Evolutionary conservation across 2,113 vertebrate genomes (phyloP).

Genomic region (Coregonus clupeaformis): DNA sequence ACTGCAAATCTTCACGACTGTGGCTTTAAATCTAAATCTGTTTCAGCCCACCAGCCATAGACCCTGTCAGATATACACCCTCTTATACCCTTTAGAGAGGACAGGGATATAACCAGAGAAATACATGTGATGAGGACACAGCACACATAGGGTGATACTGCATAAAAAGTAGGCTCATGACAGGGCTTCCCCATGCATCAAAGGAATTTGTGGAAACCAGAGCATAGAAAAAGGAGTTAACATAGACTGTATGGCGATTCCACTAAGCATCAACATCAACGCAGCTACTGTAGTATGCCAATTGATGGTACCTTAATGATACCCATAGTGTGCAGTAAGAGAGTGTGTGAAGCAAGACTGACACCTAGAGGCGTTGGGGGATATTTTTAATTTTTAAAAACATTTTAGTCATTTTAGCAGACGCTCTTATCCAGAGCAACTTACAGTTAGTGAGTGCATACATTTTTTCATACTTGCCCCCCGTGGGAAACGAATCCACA

Average conservation of each 20-base stretch:
- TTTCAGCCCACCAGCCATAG: background rate
- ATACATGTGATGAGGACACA: slow-evolving; percentile 4
- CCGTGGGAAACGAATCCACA: no score
- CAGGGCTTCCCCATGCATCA: background rate
- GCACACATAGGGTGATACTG: slow-evolving; percentile 16
- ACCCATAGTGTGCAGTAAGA: background rate
- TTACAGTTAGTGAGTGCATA: no score
- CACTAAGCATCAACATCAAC: slow-evolving; percentile 24
- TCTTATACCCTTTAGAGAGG: slow-evolving; percentile 40
- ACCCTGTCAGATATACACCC: slow-evolving; percentile 55
- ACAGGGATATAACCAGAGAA: slow-evolving; percentile 25
- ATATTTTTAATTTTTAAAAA: no score
- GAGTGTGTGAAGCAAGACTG: slow-evolving; percentile 44
- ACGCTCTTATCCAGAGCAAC: no score
- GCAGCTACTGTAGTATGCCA: slow-evolving; percentile 6
- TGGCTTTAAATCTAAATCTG: no score
- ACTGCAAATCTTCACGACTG: no score
- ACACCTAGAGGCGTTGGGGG: slow-evolving; percentile 44
- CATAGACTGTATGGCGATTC: background rate
- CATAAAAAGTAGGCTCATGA: slow-evolving; percentile 42
- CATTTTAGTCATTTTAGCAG: no score
- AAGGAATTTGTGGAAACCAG: background rate
- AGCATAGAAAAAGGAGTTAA: background rate
- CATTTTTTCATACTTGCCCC: no score
- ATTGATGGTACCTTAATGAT: background rate